Evolutionary conservation across 2,113 vertebrate species (phyloP), one percentile per base, ranked within the genome.

Genomic region (Spermophilus dauricus): DNA sequence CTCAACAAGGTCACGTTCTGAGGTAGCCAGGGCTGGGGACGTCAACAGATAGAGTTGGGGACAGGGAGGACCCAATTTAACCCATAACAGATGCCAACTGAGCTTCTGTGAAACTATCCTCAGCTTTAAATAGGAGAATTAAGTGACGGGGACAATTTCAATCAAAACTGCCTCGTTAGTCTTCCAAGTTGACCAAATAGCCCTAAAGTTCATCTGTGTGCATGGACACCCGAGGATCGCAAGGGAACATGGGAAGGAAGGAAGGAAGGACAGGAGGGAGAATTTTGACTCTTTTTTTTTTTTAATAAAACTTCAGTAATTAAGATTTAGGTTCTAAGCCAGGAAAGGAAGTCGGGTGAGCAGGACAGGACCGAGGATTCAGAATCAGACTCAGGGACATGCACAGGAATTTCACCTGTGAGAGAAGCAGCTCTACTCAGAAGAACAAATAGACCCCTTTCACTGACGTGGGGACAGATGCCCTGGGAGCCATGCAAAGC

Each of bases 401-500:
- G 13, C 8, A 2, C 9, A 1, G 63, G 14, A 4, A 42, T 13
- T 45, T 56, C 84, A 26, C 32, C 51, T 11, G 7, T n/a, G 11
- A 45, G 12, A 17, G 24, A 32, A 51, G 10, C 6, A 30, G 51
- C 4, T 12, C 4, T 32, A 70, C 9, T 18, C 51, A 5, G 17
- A 6, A 34, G 34, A 51, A 63, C 37, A 24, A 37, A 3, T 0
- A 2, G 37, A 26, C 48, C 28, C 37, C 45, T 56, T 48, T 45
- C 30, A 0, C 13, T 8, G n/a, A 8, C 4, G 8, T 8, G 13
- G 58, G 24, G 10, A 45, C 18, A 20, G 75, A 13, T 9, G 24
- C 1, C 16, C 51, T 0, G 0, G 13, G 39, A 34, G 13, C 48
- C 61, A 80, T 0, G 10, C 14, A 58, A 14, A 69, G 37, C 18